Evolutionary conservation across 2,888 invertebrate genomes (phyloP).

Genomic region (Epistrophe grossulariae): DNA sequence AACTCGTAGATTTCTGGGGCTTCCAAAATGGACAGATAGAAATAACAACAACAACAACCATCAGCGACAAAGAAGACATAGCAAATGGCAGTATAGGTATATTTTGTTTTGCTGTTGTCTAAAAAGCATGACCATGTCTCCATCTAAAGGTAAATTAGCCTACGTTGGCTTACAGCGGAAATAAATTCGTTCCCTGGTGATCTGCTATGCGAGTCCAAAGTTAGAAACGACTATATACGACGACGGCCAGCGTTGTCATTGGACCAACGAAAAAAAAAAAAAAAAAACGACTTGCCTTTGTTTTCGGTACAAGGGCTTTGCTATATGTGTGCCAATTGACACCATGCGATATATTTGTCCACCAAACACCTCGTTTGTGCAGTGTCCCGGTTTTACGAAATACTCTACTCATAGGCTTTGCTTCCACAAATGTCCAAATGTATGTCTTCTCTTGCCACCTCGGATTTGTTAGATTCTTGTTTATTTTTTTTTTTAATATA

Average conservation of each 20-base stretch:
- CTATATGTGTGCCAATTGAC: slow-evolving; percentile 65
- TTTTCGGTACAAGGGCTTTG: slow-evolving; percentile 49
- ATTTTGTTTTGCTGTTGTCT: neutral
- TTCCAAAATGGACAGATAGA: slow-evolving; percentile 41
- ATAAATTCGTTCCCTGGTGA: slow-evolving; percentile 47
- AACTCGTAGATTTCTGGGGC: slow-evolving; percentile 50
- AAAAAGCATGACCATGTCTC: slow-evolving; percentile 52
- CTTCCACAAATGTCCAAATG: slow-evolving; percentile 51
- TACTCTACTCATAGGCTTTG: slow-evolving; percentile 57
- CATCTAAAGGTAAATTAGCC: slow-evolving; percentile 66
- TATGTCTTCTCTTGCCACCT: slow-evolving; percentile 2
- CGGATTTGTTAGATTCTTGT: slow-evolving; percentile 19
- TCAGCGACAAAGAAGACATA: slow-evolving; percentile 45
- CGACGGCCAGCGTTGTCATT: neutral
- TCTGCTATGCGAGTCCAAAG: neutral
- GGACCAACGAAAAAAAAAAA: neutral
- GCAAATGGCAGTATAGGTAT: slow-evolving; percentile 30
- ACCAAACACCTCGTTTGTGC: slow-evolving; percentile 72
- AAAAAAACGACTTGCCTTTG: slow-evolving; percentile 49
- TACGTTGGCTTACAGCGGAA: slow-evolving; percentile 62
- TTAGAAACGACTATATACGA: slow-evolving; percentile 26
- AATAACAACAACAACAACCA: slow-evolving; percentile 2
- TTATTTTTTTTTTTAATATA: neutral
- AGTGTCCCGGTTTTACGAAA: slow-evolving; percentile 27
- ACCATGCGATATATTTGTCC: slow-evolving; percentile 72